Conservation (phyloP, 2,888 invertebrate genomes). For the Monoplex corrugatus region DNA sequence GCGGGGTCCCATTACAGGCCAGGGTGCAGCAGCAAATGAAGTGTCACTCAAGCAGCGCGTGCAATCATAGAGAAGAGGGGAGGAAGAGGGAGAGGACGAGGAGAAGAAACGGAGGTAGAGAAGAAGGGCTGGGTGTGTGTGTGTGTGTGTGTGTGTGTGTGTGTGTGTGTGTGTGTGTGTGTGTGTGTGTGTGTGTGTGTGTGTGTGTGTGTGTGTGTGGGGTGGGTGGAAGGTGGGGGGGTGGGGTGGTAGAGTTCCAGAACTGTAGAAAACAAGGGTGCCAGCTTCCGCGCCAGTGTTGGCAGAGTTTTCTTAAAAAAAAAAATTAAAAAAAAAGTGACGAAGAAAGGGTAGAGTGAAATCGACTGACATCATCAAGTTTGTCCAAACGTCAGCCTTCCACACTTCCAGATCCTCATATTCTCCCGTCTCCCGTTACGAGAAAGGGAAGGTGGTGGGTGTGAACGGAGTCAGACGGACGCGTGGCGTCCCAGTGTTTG, state of each 20-base stretch:
- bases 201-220: not conserved
- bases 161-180: not conserved
- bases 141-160: not conserved
- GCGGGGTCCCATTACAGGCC: constrained; percentile 37
- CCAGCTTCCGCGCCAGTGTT: too few relatives aligned
- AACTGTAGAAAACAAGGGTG: not conserved
- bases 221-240: not conserved
- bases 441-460: too few relatives aligned
- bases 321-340: not conserved
- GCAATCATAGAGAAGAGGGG: constrained; percentile 29
- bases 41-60: constrained; percentile 51
- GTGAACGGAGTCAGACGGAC: too few relatives aligned
- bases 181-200: not conserved
- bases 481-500: too few relatives aligned
- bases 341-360: not conserved
- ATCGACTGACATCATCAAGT: not conserved
- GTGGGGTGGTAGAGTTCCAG: not conserved
- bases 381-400: too few relatives aligned
- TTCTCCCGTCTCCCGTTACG: too few relatives aligned
- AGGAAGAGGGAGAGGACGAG: not conserved
- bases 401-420: too few relatives aligned
- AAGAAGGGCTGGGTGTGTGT: not conserved
- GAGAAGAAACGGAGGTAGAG: not conserved
- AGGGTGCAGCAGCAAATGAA: constrained; percentile 51
- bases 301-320: too few relatives aligned